Conservation (phyloP, 2,113 vertebrate species). For the crab-eating macaque (Macaca fascicularis) region T2T-MFA8v1.1 NC_088375.1:8556501-8557000, state of each 20-base stretch:
- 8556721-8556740: not conserved
- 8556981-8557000: not conserved
- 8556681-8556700: not conserved
- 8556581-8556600: not conserved
- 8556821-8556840: no score
- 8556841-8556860: not conserved
- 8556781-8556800: not conserved
- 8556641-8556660: not conserved
- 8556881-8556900: not conserved
- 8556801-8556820: not conserved
- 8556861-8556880: not conserved
- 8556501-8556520: not conserved
- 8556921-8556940: not conserved
- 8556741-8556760: not conserved
- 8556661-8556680: not conserved
- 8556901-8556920: rapidly evolving
- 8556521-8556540: not conserved
- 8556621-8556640: not conserved
- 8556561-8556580: not conserved
- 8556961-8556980: not conserved
- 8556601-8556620: not conserved
- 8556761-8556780: no score
- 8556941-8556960: not conserved
- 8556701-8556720: not conserved
- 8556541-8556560: not conserved